A percentile compares a stretch with the other conserved stretches of the same genome.
These are phyloP conservation scores for Salvelinus namaycush DNA, from an alignment of 2,113 vertebrate species.

Conservation along the genomic window DNA sequence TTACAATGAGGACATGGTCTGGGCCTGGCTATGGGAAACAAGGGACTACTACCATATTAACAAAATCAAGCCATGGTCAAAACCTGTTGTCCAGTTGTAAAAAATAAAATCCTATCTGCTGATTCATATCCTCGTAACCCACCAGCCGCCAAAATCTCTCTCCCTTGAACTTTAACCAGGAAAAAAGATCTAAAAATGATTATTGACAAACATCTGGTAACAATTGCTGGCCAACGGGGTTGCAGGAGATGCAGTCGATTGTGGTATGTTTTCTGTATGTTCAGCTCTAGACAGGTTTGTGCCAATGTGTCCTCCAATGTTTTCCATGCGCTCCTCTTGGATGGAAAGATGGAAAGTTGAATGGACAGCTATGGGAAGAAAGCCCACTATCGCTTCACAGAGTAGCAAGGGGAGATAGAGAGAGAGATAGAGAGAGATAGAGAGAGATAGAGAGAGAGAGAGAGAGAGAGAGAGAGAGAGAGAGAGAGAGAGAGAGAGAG, in stretches of 20 bases:
- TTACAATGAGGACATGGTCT: neutral
- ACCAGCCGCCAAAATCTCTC: conserved; percentile 10
- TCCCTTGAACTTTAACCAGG: conserved; percentile 13
- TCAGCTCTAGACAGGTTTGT: conserved; percentile 24
- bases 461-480: too few species aligned
- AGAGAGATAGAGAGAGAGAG: too few species aligned
- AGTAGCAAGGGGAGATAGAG: too few species aligned
- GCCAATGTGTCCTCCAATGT: conserved; percentile 12
- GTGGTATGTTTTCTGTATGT: neutral
- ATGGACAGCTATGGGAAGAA: neutral
- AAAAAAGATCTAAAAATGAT: conserved; percentile 13
- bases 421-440: neutral
- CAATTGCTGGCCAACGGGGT: neutral
- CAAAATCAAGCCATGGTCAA: neutral
- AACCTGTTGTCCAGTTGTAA: conserved; percentile 5
- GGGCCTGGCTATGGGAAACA: neutral
- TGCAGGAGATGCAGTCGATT: neutral
- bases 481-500: too few species aligned
- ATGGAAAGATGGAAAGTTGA: neutral
- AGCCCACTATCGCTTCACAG: too few species aligned
- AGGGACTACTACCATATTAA: neutral
- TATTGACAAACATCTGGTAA: conserved; percentile 10
- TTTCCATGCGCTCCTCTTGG: conserved; percentile 1
- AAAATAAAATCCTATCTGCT: conserved; percentile 37
- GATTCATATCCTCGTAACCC: conserved; percentile 19